These are phyloP conservation scores for Anthrax anthrax DNA, from an alignment of 2,888 invertebrate species.

Conservation along the genomic window DNA sequence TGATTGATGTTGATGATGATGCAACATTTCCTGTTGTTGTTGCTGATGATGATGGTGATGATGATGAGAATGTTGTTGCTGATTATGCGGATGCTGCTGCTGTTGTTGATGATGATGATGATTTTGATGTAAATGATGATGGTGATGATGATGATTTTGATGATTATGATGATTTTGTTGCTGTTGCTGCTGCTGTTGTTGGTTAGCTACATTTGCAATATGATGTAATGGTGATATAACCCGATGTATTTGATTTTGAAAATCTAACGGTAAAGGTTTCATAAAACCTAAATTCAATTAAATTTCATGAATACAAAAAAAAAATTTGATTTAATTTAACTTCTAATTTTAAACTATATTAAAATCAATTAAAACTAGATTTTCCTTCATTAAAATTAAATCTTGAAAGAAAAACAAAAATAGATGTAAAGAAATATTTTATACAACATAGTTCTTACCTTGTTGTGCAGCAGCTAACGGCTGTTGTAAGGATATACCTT, in stretches of 20 bases:
- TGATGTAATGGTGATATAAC: constrained; percentile 13
- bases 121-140: constrained; percentile 2
- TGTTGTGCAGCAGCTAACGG: constrained; percentile 3
- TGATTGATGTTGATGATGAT: constrained; percentile 6
- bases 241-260: constrained; percentile 16
- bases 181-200: constrained; percentile 6
- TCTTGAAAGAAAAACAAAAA: not conserved
- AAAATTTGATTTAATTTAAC: too few relatives aligned
- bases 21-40: constrained; percentile 7
- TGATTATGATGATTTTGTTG: constrained; percentile 9
- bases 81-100: constrained; percentile 8
- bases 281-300: constrained; percentile 12
- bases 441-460: not conserved
- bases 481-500: constrained; percentile 17
- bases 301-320: not conserved
- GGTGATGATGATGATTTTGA: constrained; percentile 3
- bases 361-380: too few relatives aligned
- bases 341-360: too few relatives aligned
- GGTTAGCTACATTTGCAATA: constrained; percentile 6
- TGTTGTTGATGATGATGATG: constrained; percentile 22
- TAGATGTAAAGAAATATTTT: not conserved
- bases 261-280: constrained; percentile 16
- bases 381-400: too few relatives aligned
- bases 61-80: constrained; percentile 1
- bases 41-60: constrained; percentile 23